Evolutionary conservation across 1,140 invertebrate genomes (phyloP).

Genomic region (Drosophila tropicalis): DNA sequence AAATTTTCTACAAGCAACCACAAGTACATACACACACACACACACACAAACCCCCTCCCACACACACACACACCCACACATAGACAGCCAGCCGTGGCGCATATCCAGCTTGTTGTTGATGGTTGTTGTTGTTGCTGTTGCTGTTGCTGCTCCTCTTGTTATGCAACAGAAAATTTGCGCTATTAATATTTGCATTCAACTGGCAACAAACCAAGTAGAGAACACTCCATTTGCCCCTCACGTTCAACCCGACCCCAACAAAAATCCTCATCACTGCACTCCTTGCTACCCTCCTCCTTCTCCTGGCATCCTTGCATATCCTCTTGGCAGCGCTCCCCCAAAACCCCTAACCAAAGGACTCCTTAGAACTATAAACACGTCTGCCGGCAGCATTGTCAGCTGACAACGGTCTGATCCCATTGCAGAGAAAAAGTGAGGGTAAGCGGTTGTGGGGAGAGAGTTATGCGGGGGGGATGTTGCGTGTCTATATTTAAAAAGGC

Average conservation of each 20-base stretch:
- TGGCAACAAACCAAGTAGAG: conserved; percentile 52
- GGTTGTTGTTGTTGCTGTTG: conserved; percentile 8
- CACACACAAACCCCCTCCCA: not conserved
- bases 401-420: conserved; percentile 56
- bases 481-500: conserved; percentile 72
- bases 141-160: conserved; percentile 38
- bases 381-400: conserved; percentile 66
- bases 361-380: conserved; percentile 62
- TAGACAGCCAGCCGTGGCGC: conserved; percentile 34
- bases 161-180: conserved; percentile 73
- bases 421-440: not conserved
- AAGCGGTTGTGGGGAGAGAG: not conserved
- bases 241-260: not conserved
- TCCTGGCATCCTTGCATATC: not conserved
- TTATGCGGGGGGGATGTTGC: conserved; percentile 28
- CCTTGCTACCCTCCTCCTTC: not conserved
- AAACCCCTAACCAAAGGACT: not conserved
- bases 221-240: not conserved
- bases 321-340: not conserved
- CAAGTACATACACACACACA: conserved; percentile 21
- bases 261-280: not conserved
- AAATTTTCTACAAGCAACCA: conserved; percentile 26
- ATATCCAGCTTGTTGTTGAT: conserved; percentile 36
- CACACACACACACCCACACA: not conserved
- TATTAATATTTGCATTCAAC: conserved; percentile 79